Evolutionary conservation across 2,797 vertebrate species (phyloP).

Genomic region (Trichosurus vulpecula): DNA sequence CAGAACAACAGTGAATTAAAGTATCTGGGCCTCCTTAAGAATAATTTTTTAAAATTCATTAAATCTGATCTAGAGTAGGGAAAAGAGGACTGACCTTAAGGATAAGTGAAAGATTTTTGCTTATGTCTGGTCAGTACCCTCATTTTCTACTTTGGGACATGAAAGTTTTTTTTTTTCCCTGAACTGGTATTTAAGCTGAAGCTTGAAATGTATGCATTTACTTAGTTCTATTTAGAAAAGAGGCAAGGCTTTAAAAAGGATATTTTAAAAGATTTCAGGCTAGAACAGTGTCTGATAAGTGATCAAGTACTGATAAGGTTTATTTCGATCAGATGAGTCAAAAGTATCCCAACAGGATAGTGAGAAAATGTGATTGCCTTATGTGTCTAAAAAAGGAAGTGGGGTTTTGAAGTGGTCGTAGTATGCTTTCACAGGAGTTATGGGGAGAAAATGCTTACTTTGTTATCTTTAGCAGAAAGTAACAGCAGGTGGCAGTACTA

Average conservation of each 20-base stretch:
- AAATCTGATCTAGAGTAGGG: neutral
- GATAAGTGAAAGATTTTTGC: neutral
- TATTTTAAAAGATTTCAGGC: neutral
- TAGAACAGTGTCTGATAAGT: neutral
- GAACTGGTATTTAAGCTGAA: neutral
- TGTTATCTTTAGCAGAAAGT: neutral
- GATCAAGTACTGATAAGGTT: neutral
- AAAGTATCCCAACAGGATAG: neutral
- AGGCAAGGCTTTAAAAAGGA: neutral
- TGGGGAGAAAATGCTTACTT: neutral
- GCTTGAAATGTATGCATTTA: neutral
- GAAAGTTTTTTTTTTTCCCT: no score
- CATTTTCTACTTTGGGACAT: neutral
- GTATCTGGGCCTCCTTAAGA: neutral
- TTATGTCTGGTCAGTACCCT: neutral
- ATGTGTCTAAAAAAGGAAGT: neutral
- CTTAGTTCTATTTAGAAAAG: neutral
- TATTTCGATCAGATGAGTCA: neutral
- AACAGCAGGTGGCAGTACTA: slow-evolving; percentile 82
- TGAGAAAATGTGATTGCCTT: neutral
- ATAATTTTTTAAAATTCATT: neutral
- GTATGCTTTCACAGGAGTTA: neutral
- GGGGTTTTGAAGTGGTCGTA: neutral
- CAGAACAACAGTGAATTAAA: neutral
- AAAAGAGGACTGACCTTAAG: neutral